Base-by-base conservation (phyloP, 2,888 invertebrate genomes). In the Epinotia demarniana region DNA sequence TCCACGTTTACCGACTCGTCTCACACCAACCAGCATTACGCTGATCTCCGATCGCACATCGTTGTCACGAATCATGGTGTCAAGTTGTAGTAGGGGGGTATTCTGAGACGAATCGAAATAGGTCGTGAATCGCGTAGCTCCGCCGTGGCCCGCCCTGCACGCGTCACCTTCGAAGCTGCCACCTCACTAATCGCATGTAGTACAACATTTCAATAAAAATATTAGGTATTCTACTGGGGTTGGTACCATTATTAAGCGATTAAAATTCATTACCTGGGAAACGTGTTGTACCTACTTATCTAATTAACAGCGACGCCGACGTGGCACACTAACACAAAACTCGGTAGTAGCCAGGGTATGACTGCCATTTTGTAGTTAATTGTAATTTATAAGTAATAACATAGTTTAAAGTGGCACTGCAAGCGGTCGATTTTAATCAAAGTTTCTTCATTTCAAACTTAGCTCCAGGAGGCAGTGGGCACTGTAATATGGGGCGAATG, bases 361-460 rank as follows among this genome's bases (percentile, higher is more conserved):
- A 39, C 16, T 63, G 62, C 33, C 16, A 69, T 58, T 69, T 49
- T 73, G 49, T 69, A 69, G 68, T 74, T 70, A 74, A 64, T 74
- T 64, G 75, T 70, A 66, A 70, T 66, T 43, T 70, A 71, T 75
- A 39, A 39, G 39, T 39, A 74, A 73, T 73, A 68, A 76, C 72
- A 78, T 74, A 77, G 66, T 75, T 77, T 76, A 78, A 78, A 77
- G 79, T 80, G 80, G 80, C 80, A 81, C 79, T 82, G 87, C 85
- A 85, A 86, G 86, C 87, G 88, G 87, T 87, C 87, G 90, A 89
- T 90, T 90, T 91, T 90, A 92, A 91, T 90, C 89, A 90, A 91
- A 91, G 90, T 91, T 92, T 86, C 87, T 91, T 91, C 89, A 89
- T 90, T 90, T 87, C 86, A 84, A 90, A 91, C 88, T 90, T 90